phyloP scores from a whole-genome alignment of 2,113 vertebrate species.

The Rhabdomys dilectus region DNA sequence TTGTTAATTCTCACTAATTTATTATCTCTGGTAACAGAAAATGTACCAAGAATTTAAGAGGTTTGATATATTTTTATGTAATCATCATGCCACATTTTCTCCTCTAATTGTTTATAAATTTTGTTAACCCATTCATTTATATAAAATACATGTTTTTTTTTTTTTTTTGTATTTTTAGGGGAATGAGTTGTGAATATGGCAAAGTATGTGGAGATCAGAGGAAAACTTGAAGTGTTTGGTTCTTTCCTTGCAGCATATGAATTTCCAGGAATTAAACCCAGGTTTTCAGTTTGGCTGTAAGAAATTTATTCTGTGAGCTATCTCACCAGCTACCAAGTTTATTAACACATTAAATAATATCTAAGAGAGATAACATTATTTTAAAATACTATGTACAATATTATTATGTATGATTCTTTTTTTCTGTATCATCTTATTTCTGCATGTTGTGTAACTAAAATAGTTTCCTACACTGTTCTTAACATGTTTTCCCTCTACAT shows the following conservation, averaged over 20 bases:
- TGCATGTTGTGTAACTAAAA: not conserved
- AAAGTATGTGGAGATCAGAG: too few species aligned
- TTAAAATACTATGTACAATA: not conserved
- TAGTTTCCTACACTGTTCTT: not conserved
- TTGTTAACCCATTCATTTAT: not conserved
- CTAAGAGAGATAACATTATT: not conserved
- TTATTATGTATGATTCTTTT: not conserved
- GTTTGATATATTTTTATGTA: not conserved
- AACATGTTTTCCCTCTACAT: not conserved
- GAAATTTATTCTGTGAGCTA: not conserved
- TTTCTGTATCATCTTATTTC: too few species aligned
- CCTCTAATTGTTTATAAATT: not conserved
- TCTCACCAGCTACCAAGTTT: not conserved
- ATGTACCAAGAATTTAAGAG: not conserved
- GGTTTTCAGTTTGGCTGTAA: not conserved
- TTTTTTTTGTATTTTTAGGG: not conserved
- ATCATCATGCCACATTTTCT: not conserved
- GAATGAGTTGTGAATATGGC: not conserved
- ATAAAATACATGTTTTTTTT: not conserved
- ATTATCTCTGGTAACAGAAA: not conserved
- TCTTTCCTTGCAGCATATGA: not conserved
- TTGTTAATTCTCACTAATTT: not conserved
- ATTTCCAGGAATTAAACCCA: not conserved
- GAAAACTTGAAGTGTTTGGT: not conserved
- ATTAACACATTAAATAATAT: not conserved